These are phyloP conservation scores for Ylistrum balloti DNA, from an alignment of 1,140 invertebrate genomes.

Conservation along the genomic window DNA sequence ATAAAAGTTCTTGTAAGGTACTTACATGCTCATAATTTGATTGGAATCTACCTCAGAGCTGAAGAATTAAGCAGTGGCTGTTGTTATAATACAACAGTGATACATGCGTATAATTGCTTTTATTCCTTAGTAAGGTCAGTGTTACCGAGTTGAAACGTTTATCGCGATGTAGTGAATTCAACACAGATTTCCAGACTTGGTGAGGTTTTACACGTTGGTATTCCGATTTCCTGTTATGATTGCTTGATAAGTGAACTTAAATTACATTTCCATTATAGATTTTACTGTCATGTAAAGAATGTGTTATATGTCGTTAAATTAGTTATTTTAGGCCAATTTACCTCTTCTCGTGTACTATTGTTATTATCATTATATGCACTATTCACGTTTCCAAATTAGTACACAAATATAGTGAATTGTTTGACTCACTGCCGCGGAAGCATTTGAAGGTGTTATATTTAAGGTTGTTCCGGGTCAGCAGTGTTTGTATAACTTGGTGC, in stretches of 20 bases:
- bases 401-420: slow-evolving; percentile 20
- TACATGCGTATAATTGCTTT: no score
- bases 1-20: no score
- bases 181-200: not conserved
- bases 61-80: no score
- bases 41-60: no score
- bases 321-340: not conserved
- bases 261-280: slow-evolving; percentile 27
- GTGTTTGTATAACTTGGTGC: not conserved
- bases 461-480: slow-evolving; percentile 29
- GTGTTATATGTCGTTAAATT: slow-evolving; percentile 13
- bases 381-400: slow-evolving; percentile 28
- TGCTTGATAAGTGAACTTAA: not conserved
- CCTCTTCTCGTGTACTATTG: not conserved
- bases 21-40: no score
- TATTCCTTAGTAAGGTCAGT: no score
- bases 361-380: slow-evolving; percentile 34
- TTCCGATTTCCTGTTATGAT: not conserved
- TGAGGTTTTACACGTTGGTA: not conserved
- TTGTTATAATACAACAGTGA: no score
- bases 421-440: slow-evolving; percentile 2
- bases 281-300: not conserved
- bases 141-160: not conserved
- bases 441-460: slow-evolving; percentile 39
- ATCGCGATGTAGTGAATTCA: not conserved